A percentile compares a stretch with the other conserved stretches of the same genome.
Evolutionary conservation across 1,140 invertebrate genomes (phyloP).

Genomic region (fruit fly (Drosophila melanogaster)): DNA sequence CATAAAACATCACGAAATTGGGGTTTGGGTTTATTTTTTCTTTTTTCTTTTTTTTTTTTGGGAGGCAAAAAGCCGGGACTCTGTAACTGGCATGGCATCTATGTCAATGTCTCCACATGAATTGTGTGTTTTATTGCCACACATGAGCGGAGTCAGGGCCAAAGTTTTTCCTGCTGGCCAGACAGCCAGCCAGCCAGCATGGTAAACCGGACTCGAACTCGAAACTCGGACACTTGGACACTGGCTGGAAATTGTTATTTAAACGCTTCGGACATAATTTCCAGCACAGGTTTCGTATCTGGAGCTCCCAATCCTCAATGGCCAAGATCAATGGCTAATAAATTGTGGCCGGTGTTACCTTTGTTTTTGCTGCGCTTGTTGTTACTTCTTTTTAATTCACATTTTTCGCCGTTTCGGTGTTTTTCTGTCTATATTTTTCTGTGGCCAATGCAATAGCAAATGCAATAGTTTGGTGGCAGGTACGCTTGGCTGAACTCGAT

Average conservation of each 20-base stretch:
- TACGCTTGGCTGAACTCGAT: slow-evolving; percentile 56
- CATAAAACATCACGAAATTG: background rate
- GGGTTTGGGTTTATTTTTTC: background rate
- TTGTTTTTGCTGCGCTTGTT: slow-evolving; percentile 11
- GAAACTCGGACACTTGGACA: slow-evolving; percentile 11
- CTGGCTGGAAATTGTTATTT: slow-evolving; percentile 48
- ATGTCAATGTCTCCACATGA: slow-evolving; percentile 36
- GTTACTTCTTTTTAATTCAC: background rate
- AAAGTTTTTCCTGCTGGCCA: slow-evolving; percentile 42
- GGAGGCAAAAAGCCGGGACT: slow-evolving; percentile 4
- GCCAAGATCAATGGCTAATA: slow-evolving; percentile 76
- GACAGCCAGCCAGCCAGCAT: background rate
- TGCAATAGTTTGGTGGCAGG: slow-evolving; percentile 37
- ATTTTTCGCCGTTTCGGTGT: slow-evolving; percentile 8
- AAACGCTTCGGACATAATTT: slow-evolving; percentile 47
- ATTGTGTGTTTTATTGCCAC: slow-evolving; percentile 6
- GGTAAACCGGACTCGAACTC: slow-evolving; percentile 51
- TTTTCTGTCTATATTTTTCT: background rate
- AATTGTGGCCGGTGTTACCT: slow-evolving; percentile 48
- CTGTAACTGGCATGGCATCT: slow-evolving; percentile 26
- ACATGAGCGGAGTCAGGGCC: slow-evolving; percentile 38
- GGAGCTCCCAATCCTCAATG: slow-evolving; percentile 32
- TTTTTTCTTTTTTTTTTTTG: slow-evolving; percentile 1
- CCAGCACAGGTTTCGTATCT: slow-evolving; percentile 38
- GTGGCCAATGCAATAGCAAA: slow-evolving; percentile 6